Conservation (phyloP, 2,888 invertebrate species). For the Stenodera caucasica region DNA sequence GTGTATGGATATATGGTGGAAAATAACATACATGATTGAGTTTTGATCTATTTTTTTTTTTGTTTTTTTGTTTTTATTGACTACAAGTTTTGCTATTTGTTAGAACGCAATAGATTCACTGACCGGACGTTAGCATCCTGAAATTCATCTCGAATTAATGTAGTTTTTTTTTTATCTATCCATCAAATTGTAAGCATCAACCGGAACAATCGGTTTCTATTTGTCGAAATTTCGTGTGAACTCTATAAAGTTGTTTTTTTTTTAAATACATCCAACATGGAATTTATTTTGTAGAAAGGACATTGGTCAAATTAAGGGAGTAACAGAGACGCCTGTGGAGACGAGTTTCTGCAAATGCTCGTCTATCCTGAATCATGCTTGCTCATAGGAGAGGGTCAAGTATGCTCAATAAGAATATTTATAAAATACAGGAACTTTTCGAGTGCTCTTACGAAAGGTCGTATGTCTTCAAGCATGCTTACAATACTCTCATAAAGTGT, state of each 20-base stretch:
- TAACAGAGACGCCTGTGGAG: too few relatives aligned
- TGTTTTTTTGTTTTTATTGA: not conserved
- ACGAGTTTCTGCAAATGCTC: too few relatives aligned
- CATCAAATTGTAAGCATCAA: constrained; percentile 43
- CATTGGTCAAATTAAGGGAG: too few relatives aligned
- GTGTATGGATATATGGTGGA: constrained; percentile 21
- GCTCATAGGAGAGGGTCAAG: too few relatives aligned
- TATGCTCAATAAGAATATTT: too few relatives aligned
- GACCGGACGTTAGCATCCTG: constrained; percentile 47
- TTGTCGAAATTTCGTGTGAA: not conserved
- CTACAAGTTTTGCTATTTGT: constrained; percentile 14
- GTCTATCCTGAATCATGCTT: too few relatives aligned
- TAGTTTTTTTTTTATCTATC: constrained; percentile 39
- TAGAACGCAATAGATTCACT: constrained; percentile 14
- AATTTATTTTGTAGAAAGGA: too few relatives aligned
- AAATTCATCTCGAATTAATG: constrained; percentile 38
- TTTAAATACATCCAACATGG: too few relatives aligned
- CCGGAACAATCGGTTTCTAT: constrained; percentile 39
- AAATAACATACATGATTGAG: constrained; percentile 15
- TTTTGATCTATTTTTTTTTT: not conserved
- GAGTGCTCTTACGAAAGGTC: too few relatives aligned
- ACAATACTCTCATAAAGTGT: too few relatives aligned
- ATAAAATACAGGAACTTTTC: too few relatives aligned
- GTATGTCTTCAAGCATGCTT: too few relatives aligned
- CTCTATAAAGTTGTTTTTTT: not conserved